Evolutionary conservation across 2,888 invertebrate species (phyloP).

Genomic region (Meiosimyza platycephala): DNA sequence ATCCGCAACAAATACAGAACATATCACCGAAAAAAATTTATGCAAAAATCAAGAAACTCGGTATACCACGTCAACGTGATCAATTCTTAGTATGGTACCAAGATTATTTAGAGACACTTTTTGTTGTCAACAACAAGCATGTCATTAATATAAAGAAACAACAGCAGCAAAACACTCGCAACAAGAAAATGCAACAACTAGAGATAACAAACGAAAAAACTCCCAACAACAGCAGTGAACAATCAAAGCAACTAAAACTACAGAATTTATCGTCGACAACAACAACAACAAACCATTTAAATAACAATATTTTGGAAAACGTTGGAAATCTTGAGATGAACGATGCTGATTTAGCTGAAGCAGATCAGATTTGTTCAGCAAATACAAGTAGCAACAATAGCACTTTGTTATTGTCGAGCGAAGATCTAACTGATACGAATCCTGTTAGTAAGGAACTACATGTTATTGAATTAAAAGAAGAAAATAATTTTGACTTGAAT

Average conservation of each 20-base stretch:
- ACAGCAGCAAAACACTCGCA: slow-evolving; percentile 35
- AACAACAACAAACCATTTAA: slow-evolving; percentile 15
- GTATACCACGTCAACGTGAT: slow-evolving; percentile 60
- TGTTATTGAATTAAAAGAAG: slow-evolving; percentile 23
- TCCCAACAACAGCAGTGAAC: slow-evolving; percentile 32
- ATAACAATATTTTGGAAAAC: slow-evolving; percentile 48
- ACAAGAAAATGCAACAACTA: slow-evolving; percentile 28
- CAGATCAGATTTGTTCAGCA: slow-evolving; percentile 76
- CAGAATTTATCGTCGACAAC: slow-evolving; percentile 43
- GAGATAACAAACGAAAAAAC: slow-evolving; percentile 35
- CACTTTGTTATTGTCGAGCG: slow-evolving; percentile 23
- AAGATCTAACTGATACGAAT: slow-evolving; percentile 26
- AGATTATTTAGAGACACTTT: slow-evolving; percentile 58
- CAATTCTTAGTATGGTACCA: slow-evolving; percentile 63
- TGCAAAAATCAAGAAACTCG: slow-evolving; percentile 60
- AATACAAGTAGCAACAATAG: slow-evolving; percentile 44
- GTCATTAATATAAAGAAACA: slow-evolving; percentile 3
- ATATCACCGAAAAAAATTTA: slow-evolving; percentile 65
- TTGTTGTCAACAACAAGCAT: slow-evolving; percentile 42
- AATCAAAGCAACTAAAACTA: slow-evolving; percentile 43
- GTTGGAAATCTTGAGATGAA: slow-evolving; percentile 69
- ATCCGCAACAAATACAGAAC: slow-evolving; percentile 34
- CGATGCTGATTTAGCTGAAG: slow-evolving; percentile 82
- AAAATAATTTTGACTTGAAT: slow-evolving; percentile 1
- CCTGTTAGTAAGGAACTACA: not conserved